Percentiles rank a stretch among this genome's conserved stretches.
Evolutionary conservation across 2,797 vertebrate genomes (phyloP).

Genomic region (Tapera naevia): DNA sequence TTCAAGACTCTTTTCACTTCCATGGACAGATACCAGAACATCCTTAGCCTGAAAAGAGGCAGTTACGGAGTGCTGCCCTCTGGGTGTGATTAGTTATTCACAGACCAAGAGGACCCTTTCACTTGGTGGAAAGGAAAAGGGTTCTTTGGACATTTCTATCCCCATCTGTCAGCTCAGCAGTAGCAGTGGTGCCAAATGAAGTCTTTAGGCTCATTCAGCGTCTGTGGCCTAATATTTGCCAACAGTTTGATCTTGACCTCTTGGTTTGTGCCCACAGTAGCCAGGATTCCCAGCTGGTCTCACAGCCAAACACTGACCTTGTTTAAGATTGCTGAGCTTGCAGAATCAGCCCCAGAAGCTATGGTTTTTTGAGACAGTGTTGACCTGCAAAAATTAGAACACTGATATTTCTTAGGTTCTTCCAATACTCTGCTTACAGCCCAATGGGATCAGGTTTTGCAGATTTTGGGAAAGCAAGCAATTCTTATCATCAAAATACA

Average conservation of each 20-base stretch:
- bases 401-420: background rate
- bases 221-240: background rate
- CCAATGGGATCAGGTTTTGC: background rate
- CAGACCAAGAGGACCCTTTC: background rate
- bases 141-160: background rate
- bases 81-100: background rate
- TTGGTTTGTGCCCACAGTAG: background rate
- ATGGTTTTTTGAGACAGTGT: background rate
- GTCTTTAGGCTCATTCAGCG: background rate
- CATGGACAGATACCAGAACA: fast-evolving
- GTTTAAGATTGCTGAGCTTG: background rate
- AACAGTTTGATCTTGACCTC: background rate
- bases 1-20: background rate
- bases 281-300: background rate
- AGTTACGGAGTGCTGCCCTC: background rate
- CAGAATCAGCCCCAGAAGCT: background rate
- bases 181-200: background rate
- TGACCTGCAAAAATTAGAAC: background rate
- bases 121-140: background rate
- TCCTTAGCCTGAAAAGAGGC: background rate
- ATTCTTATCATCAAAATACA: background rate
- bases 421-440: background rate
- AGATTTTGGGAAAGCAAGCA: background rate
- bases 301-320: background rate
- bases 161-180: background rate